These are phyloP conservation scores for Eudemis profundana DNA, from an alignment of 2,888 invertebrate species.

Conservation along the genomic window DNA sequence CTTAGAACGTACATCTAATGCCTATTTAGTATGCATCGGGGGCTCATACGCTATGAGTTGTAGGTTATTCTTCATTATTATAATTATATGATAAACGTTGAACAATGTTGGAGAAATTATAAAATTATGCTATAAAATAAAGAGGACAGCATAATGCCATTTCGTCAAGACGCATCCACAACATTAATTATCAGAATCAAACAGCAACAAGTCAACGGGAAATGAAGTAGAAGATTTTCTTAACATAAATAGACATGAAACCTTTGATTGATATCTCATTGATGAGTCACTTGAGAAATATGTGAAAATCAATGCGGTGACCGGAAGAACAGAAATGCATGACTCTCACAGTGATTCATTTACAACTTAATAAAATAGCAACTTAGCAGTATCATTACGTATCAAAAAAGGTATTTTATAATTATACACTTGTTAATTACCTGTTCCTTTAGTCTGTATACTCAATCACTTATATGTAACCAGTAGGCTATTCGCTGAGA, in stretches of 20 bases:
- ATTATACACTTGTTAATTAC: background rate
- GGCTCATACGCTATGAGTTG: conserved; percentile 49
- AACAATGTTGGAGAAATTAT: conserved; percentile 13
- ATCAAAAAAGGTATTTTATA: background rate
- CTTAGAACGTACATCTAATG: conserved; percentile 48
- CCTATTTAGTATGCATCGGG: conserved; percentile 56
- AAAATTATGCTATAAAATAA: conserved; percentile 23
- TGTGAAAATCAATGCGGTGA: conserved; percentile 31
- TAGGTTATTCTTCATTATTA: conserved; percentile 43
- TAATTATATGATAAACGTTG: conserved; percentile 8
- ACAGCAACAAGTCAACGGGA: no score
- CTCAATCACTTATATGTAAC: background rate
- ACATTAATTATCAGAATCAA: background rate
- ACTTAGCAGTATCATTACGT: background rate
- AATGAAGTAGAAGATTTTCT: background rate
- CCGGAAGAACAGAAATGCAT: conserved; percentile 30
- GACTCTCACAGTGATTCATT: conserved; percentile 36
- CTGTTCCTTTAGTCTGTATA: background rate
- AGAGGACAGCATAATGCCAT: background rate
- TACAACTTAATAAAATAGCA: background rate
- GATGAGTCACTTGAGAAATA: conserved; percentile 19
- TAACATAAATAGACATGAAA: background rate
- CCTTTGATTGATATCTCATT: background rate
- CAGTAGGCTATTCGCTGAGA: no score
- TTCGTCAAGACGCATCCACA: background rate